Base-by-base conservation (phyloP, 1,140 invertebrate genomes). In the Tetramorium alpestre region DNA sequence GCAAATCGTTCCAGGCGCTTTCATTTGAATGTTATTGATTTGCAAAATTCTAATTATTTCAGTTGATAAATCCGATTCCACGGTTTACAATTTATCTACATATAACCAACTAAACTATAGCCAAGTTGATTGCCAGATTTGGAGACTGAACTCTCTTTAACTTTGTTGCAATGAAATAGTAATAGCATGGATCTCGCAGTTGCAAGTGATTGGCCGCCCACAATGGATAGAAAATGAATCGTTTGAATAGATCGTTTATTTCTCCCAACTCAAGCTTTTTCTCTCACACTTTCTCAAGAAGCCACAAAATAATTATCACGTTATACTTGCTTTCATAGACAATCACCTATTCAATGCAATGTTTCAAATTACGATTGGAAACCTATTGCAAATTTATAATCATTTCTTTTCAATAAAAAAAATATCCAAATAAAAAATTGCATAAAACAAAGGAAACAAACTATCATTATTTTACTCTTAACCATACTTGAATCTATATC, bases 1-100 rank as follows among this genome's bases (percentile, higher is more conserved):
- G 22, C 62, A 54, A 60, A 80, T 54, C 70, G 47, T 78, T 64
- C 7, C n/a, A 41, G 22, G n/a, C 3, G 44, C 41, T 72, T 44
- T 58, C 65, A 7, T 82, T 56, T 72, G 58, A 73, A 67, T 60
- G 51, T 25, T 33, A 73, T 84, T 51, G 51, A 58, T 58, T 58
- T 60, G 25, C 38, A 73, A 77, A 89, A 87, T 49, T 72, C 58
- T 67, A 90, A 87, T 80, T 73, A 89, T 86, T 56, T 64, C 49
- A 33, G 44, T 58, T 58, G 72, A 82, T 65, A 41, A 75, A 88
- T 82, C 54, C 81, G 58, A 88, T 69, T 38, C 80, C 78, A 75
- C 62, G 65, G 84, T 88, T 90, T 86, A 88, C 76, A 72, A 85
- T 90, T 90, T 88, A 80, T 88, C 89, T 78, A 84, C 58, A 60